Evolutionary conservation across 2,113 vertebrate species (phyloP), one percentile per base, ranked within the genome.

Genomic region (Ploceus nigricollis): DNA sequence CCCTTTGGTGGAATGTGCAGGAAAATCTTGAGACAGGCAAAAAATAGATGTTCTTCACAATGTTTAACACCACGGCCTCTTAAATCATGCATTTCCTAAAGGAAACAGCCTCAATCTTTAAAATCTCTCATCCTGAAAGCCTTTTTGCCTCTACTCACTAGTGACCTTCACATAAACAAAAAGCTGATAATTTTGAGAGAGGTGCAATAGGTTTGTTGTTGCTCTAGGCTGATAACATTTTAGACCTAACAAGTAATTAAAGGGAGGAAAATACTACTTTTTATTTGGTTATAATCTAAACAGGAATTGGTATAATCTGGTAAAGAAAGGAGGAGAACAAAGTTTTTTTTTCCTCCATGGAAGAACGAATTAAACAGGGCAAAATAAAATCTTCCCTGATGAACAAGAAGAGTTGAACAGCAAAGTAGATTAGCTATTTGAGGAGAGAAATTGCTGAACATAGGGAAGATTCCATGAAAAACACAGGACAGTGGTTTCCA

Each of bases 111-210:
- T 63, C 47, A 80, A 3, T 78, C 79, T 88, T 86, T 47, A 71
- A 92, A 90, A 88, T 48, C 54, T 86, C 22, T 81, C 28, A 86
- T 93, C 56, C 28, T 80, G 42, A 70, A 89, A 83, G 28, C 28
- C 9, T 90, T 72, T 78, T 82, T 77, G 66, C 70, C 45, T 90
- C 63, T 78, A 28, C 33, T 94, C 56, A 75, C 18, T 44, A 51
- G 6, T 90, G 85, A 95, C 85, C 63, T 90, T 92, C 60, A 93
- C 71, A 89, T 71, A 94, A 95, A 94, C 23, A 78, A 56, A 86
- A 94, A 88, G 20, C 31, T 89, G 72, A 86, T 86, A 83, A 89
- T 95, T 90, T 83, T 83, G 24, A 86, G 88, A 90, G 53, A 91
- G 63, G 40, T 75, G 48, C 45, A 48, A 37, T 31, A 88, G 56